These are phyloP conservation scores for Lethenteron reissneri DNA, from an alignment of 2,113 vertebrate species.

Conservation along the genomic window DNA sequence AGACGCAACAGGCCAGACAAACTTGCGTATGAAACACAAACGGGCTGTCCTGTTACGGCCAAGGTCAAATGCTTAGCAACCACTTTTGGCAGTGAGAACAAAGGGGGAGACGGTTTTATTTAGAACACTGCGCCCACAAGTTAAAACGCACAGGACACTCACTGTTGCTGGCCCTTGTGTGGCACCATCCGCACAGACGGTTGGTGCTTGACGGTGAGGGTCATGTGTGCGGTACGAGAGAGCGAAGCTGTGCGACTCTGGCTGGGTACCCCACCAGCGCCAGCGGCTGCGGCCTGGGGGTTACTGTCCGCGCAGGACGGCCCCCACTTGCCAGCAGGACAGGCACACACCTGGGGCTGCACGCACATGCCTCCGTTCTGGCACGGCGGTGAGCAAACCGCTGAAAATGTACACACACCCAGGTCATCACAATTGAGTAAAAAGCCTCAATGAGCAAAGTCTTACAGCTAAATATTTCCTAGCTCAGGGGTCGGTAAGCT, in stretches of 20 bases:
- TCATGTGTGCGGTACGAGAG: constrained; percentile 36
- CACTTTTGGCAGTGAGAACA: no score
- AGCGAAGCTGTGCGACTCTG: constrained; percentile 16
- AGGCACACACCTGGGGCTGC: constrained; percentile 72
- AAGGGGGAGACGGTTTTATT: no score
- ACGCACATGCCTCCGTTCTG: constrained; percentile 92
- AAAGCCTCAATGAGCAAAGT: no score
- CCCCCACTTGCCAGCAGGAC: constrained; percentile 69
- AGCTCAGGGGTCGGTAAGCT: no score
- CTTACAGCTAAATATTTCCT: no score
- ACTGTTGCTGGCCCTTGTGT: constrained; percentile 58
- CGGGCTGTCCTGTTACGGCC: no score
- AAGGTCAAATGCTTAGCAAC: no score
- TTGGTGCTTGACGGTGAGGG: constrained; percentile 54
- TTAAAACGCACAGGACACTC: constrained; percentile 22
- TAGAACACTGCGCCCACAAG: background rate
- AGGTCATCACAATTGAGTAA: no score
- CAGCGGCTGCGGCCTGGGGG: constrained; percentile 25
- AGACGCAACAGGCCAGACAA: no score
- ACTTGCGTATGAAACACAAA: no score
- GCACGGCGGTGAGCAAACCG: constrained; percentile 66
- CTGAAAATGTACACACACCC: constrained; percentile 25
- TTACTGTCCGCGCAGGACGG: constrained; percentile 46
- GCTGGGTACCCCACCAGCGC: constrained; percentile 21
- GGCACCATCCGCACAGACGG: constrained; percentile 28